Evolutionary conservation across 1,140 invertebrate genomes (phyloP), one percentile per base, ranked within the genome.

Genomic region (Micrasema minimum): DNA sequence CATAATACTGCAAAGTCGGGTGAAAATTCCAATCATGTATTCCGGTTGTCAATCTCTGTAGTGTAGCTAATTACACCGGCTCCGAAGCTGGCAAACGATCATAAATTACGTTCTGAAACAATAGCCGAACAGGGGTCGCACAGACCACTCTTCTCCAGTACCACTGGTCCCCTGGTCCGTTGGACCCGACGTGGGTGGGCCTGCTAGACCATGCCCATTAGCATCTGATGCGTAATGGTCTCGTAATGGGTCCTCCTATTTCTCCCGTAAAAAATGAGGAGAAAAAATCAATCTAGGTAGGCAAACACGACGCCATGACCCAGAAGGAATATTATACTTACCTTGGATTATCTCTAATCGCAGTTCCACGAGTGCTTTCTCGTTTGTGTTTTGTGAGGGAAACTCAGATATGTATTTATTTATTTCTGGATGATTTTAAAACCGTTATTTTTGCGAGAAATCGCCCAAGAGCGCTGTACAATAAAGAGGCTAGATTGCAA

Each of bases 241-340:
- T n/a, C n/a, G n/a, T n/a, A n/a, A n/a, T n/a, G 10, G 16, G 1
- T 22, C 18, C 23, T 53, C 4, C 26, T 9, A 31, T 62, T 57
- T 57, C 38, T 62, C 57, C 57, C 57, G 20, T 43, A 62, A 61
- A n/a, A n/a, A n/a, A n/a, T n/a, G n/a, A n/a, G n/a, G n/a, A n/a
- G n/a, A n/a, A n/a, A n/a, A 53, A 62, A 43, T 62, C 38, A 43
- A 62, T 62, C n/a, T n/a, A n/a, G n/a, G n/a, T n/a, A n/a, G n/a
- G 41, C 45, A 62, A 62, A 62, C 57, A 23, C 23, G 16, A 53
- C 26, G n/a, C 23, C 57, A 16, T 62, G 57, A 45, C 57, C 57
- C 41, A 38, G 11, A 18, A n/a, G 16, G 14, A 57, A 16, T 57
- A n/a, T 35, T 57, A 3, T 37, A 14, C 6, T 41, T n/a, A n/a